Evolutionary conservation across 2,113 vertebrate species (phyloP).

Genomic region (Todiramphus saurophagus): DNA sequence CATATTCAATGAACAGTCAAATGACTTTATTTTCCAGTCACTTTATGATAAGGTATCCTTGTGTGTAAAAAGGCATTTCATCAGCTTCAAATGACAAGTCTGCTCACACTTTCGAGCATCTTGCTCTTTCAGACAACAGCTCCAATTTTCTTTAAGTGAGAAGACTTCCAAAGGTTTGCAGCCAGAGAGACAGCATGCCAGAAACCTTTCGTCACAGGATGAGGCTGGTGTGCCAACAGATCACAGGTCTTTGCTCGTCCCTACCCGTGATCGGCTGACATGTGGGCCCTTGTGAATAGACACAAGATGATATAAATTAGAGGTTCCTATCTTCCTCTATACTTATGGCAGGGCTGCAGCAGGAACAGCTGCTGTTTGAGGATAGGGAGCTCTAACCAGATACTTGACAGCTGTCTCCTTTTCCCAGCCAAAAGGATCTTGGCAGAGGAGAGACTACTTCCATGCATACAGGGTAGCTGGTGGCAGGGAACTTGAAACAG

Average conservation of each 20-base stretch:
- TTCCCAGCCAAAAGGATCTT: background rate
- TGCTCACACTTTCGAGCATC: background rate
- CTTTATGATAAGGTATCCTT: background rate
- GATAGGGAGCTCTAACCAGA: background rate
- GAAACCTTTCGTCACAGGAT: background rate
- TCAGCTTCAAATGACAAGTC: background rate
- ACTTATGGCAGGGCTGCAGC: background rate
- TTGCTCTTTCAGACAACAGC: background rate
- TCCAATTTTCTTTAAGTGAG: background rate
- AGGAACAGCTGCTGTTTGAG: background rate
- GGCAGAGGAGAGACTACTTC: background rate
- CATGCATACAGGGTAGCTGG: background rate
- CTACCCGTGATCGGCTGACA: background rate
- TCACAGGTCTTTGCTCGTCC: background rate
- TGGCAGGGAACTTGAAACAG: background rate
- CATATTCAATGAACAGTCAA: slow-evolving; percentile 5
- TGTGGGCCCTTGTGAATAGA: background rate
- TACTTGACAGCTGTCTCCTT: background rate
- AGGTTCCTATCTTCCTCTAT: background rate
- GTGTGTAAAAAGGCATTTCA: background rate
- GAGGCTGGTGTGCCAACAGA: background rate
- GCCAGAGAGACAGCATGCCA: background rate
- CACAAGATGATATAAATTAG: background rate
- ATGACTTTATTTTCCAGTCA: slow-evolving; percentile 5
- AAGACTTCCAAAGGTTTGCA: background rate